These are phyloP conservation scores for Semotilus atromaculatus DNA, from an alignment of 2,797 vertebrate genomes.

Conservation along the genomic window DNA sequence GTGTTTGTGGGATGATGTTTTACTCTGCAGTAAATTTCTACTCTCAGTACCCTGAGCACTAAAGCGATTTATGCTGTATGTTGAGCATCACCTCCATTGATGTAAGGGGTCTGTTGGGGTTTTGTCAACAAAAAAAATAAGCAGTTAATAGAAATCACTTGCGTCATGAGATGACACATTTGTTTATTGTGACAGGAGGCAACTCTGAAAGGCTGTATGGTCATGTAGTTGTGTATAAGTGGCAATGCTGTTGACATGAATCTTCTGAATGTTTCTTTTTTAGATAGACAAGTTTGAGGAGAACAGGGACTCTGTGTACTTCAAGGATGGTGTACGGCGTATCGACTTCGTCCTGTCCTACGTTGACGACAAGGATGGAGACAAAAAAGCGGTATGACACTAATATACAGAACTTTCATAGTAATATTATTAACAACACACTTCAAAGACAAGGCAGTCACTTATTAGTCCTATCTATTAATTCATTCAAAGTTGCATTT, in stretches of 20 bases:
- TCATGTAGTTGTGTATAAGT: background rate
- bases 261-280: background rate
- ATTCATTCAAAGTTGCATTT: background rate
- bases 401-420: background rate
- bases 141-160: background rate
- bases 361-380: slow-evolving; percentile 79
- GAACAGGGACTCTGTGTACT: slow-evolving; percentile 80
- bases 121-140: background rate
- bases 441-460: background rate
- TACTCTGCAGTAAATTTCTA: background rate
- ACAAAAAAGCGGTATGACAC: slow-evolving; percentile 76
- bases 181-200: background rate
- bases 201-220: background rate
- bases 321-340: slow-evolving; percentile 77
- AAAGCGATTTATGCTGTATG: background rate
- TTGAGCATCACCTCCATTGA: background rate
- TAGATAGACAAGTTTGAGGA: slow-evolving; percentile 73
- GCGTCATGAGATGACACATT: background rate
- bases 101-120: background rate
- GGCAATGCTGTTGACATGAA: background rate
- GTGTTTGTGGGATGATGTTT: slow-evolving; percentile 30
- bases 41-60: background rate
- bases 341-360: slow-evolving; percentile 83
- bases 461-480: background rate
- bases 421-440: background rate